phyloP scores from a whole-genome alignment of 2,888 invertebrate species.

The Bugulina stolonifera region DNA sequence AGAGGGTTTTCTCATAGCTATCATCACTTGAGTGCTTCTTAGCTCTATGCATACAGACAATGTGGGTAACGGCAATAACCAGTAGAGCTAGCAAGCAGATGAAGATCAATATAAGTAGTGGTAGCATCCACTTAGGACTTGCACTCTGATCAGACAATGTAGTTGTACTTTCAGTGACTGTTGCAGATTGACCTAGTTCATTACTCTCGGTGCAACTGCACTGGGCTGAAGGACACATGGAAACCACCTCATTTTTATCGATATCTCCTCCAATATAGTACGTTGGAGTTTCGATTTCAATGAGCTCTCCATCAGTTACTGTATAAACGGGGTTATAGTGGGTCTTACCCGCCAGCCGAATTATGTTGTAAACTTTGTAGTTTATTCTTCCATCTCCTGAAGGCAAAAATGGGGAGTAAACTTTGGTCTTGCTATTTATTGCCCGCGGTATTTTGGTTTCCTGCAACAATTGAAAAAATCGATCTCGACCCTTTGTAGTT shows the following conservation, averaged over 20 bases:
- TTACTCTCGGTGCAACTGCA: not conserved
- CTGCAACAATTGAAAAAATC: not conserved
- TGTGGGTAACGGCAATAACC: not conserved
- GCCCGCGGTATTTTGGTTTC: not conserved
- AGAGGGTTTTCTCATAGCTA: no score
- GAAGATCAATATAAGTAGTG: not conserved
- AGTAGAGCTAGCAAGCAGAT: not conserved
- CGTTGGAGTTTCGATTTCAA: not conserved
- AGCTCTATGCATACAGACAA: not conserved
- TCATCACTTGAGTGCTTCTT: no score
- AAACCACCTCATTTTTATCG: not conserved
- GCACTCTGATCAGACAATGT: not conserved
- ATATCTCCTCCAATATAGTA: not conserved
- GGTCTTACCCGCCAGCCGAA: not conserved
- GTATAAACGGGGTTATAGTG: not conserved
- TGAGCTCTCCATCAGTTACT: not conserved
- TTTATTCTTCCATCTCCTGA: slow-evolving; percentile 15
- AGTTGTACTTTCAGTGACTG: not conserved
- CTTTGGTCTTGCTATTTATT: not conserved
- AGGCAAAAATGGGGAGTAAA: not conserved
- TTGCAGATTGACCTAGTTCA: not conserved
- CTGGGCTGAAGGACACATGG: not conserved
- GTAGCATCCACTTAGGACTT: not conserved
- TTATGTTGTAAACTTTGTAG: slow-evolving; percentile 20
- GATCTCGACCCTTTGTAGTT: not conserved